Conservation (phyloP, 2,888 invertebrate species). For the Stegana nigrithorax region DNA sequence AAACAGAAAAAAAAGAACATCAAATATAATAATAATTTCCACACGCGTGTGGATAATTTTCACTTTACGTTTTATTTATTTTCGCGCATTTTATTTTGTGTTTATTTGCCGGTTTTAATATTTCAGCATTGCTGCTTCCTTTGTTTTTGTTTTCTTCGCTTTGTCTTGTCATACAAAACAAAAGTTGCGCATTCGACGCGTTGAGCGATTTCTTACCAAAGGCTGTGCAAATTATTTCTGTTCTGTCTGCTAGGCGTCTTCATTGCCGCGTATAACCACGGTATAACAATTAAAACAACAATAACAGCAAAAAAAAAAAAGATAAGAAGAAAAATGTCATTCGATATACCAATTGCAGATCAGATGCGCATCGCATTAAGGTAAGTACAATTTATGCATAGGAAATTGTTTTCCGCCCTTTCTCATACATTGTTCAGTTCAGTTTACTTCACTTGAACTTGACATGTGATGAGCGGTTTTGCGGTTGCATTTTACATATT, state of each 20-base stretch:
- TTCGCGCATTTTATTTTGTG: not conserved
- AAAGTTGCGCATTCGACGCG: not conserved
- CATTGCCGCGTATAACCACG: too few relatives aligned
- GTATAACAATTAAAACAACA: too few relatives aligned
- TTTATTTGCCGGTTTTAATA: slow-evolving; percentile 10
- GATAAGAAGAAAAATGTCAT: slow-evolving; percentile 48
- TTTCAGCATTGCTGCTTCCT: too few relatives aligned
- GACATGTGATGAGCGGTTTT: not conserved
- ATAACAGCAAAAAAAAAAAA: too few relatives aligned
- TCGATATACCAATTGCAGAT: slow-evolving; percentile 64
- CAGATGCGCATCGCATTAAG: slow-evolving; percentile 64
- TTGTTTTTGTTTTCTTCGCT: slow-evolving; percentile 23
- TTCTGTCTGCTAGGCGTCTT: too few relatives aligned
- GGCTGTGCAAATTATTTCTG: too few relatives aligned
- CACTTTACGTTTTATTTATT: not conserved
- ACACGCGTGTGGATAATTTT: slow-evolving; percentile 1
- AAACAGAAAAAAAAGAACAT: too few relatives aligned
- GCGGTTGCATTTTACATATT: not conserved
- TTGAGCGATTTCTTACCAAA: too few relatives aligned
- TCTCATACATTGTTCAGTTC: not conserved
- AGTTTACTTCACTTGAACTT: not conserved
- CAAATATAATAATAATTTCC: too few relatives aligned
- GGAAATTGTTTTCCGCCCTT: not conserved
- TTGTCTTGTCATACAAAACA: not conserved
- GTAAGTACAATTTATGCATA: slow-evolving; percentile 44